Base-by-base conservation (phyloP, 2,888 invertebrate species). In the Dryobota labecula region DNA sequence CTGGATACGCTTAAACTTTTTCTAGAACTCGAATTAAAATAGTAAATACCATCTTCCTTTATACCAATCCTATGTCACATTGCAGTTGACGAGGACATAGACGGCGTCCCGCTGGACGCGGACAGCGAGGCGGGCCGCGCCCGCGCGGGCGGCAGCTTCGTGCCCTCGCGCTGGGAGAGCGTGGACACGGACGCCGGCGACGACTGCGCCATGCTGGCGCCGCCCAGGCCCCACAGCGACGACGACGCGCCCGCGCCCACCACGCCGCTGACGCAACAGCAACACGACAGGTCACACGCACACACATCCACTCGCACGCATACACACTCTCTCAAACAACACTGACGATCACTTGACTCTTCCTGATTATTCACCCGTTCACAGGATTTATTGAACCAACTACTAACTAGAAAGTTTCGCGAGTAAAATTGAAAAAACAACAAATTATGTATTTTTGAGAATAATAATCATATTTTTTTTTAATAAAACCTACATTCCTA, bases 131-230 rank as follows among this genome's bases (percentile, higher is more conserved):
- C 87, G 78, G 33, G 94, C 89, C 61, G 91, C 74, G 61, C 84
- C 70, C 65, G 88, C 86, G 79, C 88, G 92, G 65, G 94, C 92
- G 85, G 96, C 97, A 73, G 97, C 20, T 98, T 99, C 95, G 98
- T 99, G 71, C 98, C 98, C 13, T 99, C 99, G 2, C 98, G 99
- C 92, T 99, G 99, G 99, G 99, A 99, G 96, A 98, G 98, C 57
- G 98, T 99, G 36, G 99, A 99, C 94, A 98, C 99, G 30, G 97
- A 8, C 51, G 75, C 60, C 11, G 2, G 15, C 2, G 51, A 51
- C 1, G 51, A 27, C 15, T 47, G n/a, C 47, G n/a, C 1, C 0
- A n/a, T 47, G 9, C 7, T 24, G 49, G 15, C 51, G 51, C 51
- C 51, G 51, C 27, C n/a, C 7, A 68, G 47, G 1, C 6, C 56